Evolutionary conservation across 2,888 invertebrate genomes (phyloP), one percentile per base, ranked within the genome.

Genomic region (Ochlodes sylvanus): DNA sequence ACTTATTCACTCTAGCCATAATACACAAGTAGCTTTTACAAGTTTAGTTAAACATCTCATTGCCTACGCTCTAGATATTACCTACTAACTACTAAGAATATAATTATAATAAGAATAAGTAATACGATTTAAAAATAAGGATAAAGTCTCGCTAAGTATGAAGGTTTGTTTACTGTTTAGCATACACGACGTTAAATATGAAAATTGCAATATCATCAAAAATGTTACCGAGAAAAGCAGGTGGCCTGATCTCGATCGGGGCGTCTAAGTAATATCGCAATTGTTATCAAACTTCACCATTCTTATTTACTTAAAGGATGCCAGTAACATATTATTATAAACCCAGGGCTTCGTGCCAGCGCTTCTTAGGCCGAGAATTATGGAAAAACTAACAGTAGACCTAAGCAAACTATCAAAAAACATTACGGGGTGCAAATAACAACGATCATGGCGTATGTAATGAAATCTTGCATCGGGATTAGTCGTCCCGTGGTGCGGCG

Each of bases 361-460:
- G 9, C 44, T 17, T 47, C 44, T 17, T 47, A 47, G 44, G 4
- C 50, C 17, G 17, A 19, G 71, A 74, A 74, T 77, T 76, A 77
- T 73, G 71, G 71, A 67, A 70, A 71, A 69, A 69, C 67, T 64
- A 69, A 70, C 69, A 77, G 80, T 77, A 79, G 79, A 79, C 87
- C 85, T 88, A 86, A 87, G 88, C 84, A 88, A 89, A 89, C 89
- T 89, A 90, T 90, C 85, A 88, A 90, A 90, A 90, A 90, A 89
- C 90, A 90, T 91, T 88, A 92, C 89, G 86, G 92, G 90, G 92
- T 92, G 91, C 90, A 92, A 92, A 93, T 91, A 92, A 89, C 88
- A 88, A 90, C 89, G 89, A 91, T 92, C 88, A 91, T 89, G 87
- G 91, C 84, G 90, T 90, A 90, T 88, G 89, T 92, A 92, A 92